Base-by-base conservation (phyloP, 2,113 vertebrate genomes). In the Ranitomeya imitator region DNA sequence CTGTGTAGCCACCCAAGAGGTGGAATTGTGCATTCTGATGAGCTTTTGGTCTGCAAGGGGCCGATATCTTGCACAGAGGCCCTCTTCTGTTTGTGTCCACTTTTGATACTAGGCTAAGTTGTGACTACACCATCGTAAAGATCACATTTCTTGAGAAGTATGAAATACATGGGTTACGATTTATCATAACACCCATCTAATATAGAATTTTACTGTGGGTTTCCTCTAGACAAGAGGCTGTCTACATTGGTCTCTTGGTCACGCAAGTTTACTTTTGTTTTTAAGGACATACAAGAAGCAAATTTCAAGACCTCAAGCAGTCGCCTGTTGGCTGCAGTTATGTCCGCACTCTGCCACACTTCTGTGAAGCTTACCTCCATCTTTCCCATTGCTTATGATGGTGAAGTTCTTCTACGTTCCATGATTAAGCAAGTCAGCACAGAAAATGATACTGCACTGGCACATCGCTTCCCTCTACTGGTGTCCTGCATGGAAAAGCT, bases 401-500 rank as follows among this genome's bases (percentile, higher is more conserved):
- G 98, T 19, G 98, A 99, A 90, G 97, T 97, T 0, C 90, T 99
- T 15, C 93, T 99, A 65, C 95, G 98, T 45, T 98, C 98, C 0
- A 95, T 99, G 90, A 97, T 98, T 88, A 99, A 99, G 83, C 98
- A 99, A 94, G 97, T 98, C 90, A 99, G 98, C 95, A 99, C 97
- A 0, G 98, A 99, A 93, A 99, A 99, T 1, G 98, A 99, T 92
- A 98, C 98, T 0, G 96, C 98, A 5, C 93, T 99, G 12, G 98
- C 96, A 91, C 97, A 99, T 90, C 97, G 98, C 79, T 99, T 99
- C 89, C 98, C 98, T 80, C 96, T 99, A 84, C 92, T 99, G 93
- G 98, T 99, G 79, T 96, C 97, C 26, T 97, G 99, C 89, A 99
- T 99, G 98, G 98, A 99, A 93, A 99, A 99, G 90, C 96, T 99